These are phyloP conservation scores for Pyrgilauda ruficollis DNA, from an alignment of 2,113 vertebrate species.

Conservation along the genomic window DNA sequence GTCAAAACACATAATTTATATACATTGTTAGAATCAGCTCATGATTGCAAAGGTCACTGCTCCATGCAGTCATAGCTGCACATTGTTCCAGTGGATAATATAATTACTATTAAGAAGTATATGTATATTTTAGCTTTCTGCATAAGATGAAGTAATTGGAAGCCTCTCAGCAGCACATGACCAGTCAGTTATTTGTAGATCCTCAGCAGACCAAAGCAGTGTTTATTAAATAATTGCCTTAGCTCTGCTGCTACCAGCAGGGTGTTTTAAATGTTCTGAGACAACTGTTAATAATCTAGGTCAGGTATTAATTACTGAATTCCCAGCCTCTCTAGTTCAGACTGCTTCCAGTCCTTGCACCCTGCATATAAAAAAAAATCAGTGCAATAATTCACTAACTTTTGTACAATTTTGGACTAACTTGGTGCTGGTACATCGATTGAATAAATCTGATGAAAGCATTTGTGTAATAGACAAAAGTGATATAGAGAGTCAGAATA, in stretches of 20 bases:
- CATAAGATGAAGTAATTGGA: background rate
- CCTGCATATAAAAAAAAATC: background rate
- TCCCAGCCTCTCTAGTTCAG: background rate
- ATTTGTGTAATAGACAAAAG: background rate
- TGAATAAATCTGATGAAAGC: background rate
- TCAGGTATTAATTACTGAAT: background rate
- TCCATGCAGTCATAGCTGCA: background rate
- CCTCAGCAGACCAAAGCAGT: background rate
- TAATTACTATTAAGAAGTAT: background rate
- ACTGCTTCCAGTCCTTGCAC: background rate
- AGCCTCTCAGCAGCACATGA: background rate
- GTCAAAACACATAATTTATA: background rate
- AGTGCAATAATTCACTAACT: background rate
- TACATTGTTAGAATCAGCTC: background rate
- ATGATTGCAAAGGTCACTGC: background rate
- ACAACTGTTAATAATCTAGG: background rate
- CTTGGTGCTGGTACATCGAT: background rate
- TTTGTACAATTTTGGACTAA: background rate
- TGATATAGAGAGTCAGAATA: background rate
- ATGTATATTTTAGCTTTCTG: background rate
- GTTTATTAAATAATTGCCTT: background rate
- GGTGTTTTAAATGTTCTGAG: background rate
- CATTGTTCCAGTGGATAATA: background rate
- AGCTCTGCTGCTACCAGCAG: background rate
- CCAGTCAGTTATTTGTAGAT: background rate